Evolutionary conservation across 2,113 vertebrate species (phyloP).

Genomic region (Notarius lentiginosus): DNA sequence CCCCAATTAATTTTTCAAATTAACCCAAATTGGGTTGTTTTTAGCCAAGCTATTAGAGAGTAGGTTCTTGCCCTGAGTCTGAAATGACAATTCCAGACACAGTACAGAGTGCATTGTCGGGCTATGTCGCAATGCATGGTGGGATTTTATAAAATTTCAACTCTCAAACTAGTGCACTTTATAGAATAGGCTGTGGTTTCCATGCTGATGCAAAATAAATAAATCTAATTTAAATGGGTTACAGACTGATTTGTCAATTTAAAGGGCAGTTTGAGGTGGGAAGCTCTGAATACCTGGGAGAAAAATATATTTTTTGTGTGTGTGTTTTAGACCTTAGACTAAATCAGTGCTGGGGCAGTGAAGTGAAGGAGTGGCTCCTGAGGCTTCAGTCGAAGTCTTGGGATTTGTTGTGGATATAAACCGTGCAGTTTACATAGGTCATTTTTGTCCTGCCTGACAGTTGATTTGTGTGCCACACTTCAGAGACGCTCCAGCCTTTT

Average conservation of each 20-base stretch:
- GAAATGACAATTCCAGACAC: background rate
- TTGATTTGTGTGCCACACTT: conserved; percentile 36
- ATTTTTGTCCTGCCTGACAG: conserved; percentile 16
- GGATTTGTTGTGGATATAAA: conserved; percentile 15
- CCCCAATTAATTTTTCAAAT: background rate
- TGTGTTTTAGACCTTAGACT: conserved; percentile 4
- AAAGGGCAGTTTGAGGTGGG: background rate
- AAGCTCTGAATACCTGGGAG: background rate
- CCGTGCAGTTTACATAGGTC: conserved; percentile 11
- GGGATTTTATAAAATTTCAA: background rate
- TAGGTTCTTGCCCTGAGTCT: background rate
- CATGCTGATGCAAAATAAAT: background rate
- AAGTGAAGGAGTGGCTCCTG: background rate
- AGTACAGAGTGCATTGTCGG: background rate
- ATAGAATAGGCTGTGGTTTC: background rate
- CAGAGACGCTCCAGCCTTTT: conserved; percentile 24
- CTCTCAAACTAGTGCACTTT: background rate
- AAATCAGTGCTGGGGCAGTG: background rate
- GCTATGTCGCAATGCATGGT: background rate
- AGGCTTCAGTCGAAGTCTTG: background rate
- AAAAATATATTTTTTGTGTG: background rate
- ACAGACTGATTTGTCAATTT: background rate
- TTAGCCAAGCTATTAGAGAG: background rate
- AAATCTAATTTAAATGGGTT: background rate
- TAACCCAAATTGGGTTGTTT: background rate